These are phyloP conservation scores for Paratrypauchen microcephalus DNA, from an alignment of 2,797 vertebrate genomes.

Conservation along the genomic window DNA sequence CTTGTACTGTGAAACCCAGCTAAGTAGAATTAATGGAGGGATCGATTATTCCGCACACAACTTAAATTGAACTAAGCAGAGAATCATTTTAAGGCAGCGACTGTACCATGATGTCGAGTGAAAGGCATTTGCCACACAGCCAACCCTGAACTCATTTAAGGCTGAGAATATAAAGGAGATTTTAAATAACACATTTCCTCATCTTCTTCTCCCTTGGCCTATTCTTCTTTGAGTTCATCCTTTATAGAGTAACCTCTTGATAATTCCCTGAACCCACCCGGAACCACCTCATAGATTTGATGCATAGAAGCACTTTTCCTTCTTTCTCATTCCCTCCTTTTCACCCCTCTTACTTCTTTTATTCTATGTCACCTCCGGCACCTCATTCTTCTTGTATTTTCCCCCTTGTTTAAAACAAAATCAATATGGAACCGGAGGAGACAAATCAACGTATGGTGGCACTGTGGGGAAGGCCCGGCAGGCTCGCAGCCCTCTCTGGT, in stretches of 20 bases:
- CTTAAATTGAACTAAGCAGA: constrained; percentile 79
- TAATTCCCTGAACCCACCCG: constrained; percentile 46
- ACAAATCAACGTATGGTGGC: constrained; percentile 72
- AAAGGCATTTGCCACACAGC: constrained; percentile 63
- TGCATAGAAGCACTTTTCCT: constrained; percentile 51
- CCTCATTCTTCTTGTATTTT: constrained; percentile 77
- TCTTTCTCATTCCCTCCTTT: constrained; percentile 23
- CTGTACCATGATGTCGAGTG: constrained; percentile 67
- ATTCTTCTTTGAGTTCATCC: constrained; percentile 43
- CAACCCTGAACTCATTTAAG: constrained; percentile 58
- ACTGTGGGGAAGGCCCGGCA: constrained; percentile 54
- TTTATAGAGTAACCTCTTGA: constrained; percentile 44
- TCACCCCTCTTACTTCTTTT: constrained; percentile 22
- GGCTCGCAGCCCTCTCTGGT: constrained; percentile 51
- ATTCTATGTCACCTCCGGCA: constrained; percentile 65
- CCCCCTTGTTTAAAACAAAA: constrained; percentile 78
- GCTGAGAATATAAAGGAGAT: constrained; percentile 44
- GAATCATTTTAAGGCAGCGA: constrained; percentile 76
- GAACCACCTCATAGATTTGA: constrained; percentile 53
- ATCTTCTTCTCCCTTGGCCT: constrained; percentile 22
- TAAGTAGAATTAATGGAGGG: constrained; percentile 82
- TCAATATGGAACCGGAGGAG: constrained; percentile 76
- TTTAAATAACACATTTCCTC: constrained; percentile 57
- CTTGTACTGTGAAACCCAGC: constrained; percentile 75
- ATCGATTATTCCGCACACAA: constrained; percentile 80